Evolutionary conservation across 2,888 invertebrate species (phyloP), one percentile per base, ranked within the genome.

Genomic region (Sinelater perroti): DNA sequence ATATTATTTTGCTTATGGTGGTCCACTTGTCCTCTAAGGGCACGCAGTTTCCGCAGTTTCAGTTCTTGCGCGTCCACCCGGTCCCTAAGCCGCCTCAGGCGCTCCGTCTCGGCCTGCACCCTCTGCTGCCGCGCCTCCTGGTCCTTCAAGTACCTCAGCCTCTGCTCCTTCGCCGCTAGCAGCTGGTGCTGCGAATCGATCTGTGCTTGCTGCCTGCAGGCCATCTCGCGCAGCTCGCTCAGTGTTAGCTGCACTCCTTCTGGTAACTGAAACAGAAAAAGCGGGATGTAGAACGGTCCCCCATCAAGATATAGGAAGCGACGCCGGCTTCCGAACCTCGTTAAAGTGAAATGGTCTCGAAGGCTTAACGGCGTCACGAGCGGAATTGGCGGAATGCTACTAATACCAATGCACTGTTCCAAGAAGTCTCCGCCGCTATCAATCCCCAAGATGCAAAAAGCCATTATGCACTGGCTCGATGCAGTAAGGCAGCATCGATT

Each of bases 201-300:
- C 86, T 97, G 95, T 82, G 95, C 92, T 84, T 97, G 96, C 85
- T 97, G 97, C 76, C 95, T 87, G 79, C 93, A 87, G 79, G 97
- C 97, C 95, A 97, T 96, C 80, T 95, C 95, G 85, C 95, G 95
- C 84, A 97, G 90, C 87, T 97, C 96, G 80, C 90, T 89, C 85
- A 95, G 86, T 79, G 91, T 91, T 86, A 92, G 86, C 89, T 89
- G 89, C 85, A 89, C 89, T 82, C 91, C 91, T 87, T 91, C 91
- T 85, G 91, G 90, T 90, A 91, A 88, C 91, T 92, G 83, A 67
- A 86, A 86, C 59, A 65, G 56, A 40, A 35, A 40, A 51, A 47
- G 5, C 5, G 3, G 14, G 11, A 3, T 38, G 17, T 31, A 31
- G 14, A 31, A 31, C 3, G n/a, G 31, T 31, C 11, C 14, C 11